Evolutionary conservation across 1,140 invertebrate genomes (phyloP).

Genomic region (Augochlora pura): DNA sequence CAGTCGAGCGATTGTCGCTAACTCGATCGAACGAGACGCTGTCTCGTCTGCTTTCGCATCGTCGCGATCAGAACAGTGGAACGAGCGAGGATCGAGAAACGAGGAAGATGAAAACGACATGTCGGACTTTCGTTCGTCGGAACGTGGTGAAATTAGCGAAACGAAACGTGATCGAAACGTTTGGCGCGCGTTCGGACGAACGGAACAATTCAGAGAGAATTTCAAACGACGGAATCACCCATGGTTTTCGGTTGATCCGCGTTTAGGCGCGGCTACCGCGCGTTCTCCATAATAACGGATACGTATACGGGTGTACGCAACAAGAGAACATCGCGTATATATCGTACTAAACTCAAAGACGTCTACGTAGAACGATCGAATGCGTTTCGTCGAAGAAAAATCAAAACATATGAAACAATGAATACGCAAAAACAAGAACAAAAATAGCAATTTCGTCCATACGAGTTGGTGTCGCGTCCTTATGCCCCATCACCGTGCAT

Average conservation of each 20-base stretch:
- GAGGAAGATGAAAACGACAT: conserved; percentile 18
- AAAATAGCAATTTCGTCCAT: conserved; percentile 49
- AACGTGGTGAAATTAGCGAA: conserved; percentile 5
- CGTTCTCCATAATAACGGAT: neutral
- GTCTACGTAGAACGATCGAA: conserved; percentile 47
- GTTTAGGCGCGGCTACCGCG: neutral
- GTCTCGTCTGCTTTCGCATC: neutral
- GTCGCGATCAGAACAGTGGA: neutral
- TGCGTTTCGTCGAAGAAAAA: conserved; percentile 49
- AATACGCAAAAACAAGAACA: conserved; percentile 64
- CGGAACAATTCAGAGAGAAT: conserved; percentile 23
- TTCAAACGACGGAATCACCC: conserved; percentile 17
- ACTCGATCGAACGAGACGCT: conserved; percentile 36
- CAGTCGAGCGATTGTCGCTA: neutral
- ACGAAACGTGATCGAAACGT: neutral
- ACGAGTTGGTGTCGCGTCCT: conserved; percentile 47
- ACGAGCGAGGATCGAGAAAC: neutral
- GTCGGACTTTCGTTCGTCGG: neutral
- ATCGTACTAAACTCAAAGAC: conserved; percentile 56
- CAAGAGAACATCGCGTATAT: conserved; percentile 20
- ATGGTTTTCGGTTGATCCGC: too few relatives aligned
- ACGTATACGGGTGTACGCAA: neutral
- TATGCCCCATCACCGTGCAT: conserved; percentile 33
- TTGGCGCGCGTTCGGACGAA: neutral
- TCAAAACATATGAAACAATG: conserved; percentile 59